Percentiles rank a stretch among this genome's conserved stretches.
phyloP scores from a whole-genome alignment of 2,113 vertebrate species.

The Poeciliopsis prolifica region DNA sequence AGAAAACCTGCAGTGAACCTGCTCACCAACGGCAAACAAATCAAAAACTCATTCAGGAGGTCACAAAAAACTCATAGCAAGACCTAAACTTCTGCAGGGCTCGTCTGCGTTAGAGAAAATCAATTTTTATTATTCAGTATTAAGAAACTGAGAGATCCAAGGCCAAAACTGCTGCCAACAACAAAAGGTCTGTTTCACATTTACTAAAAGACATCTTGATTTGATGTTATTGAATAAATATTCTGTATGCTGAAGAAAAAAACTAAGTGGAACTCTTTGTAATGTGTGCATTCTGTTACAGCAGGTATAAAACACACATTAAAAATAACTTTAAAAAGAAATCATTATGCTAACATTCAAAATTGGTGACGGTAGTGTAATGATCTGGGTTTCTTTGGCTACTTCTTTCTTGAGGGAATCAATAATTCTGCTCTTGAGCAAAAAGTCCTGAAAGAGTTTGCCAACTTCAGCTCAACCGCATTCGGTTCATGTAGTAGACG shows the following conservation, averaged over 20 bases:
- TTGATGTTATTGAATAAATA: too few species aligned
- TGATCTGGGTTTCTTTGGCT: neutral
- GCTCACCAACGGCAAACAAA: neutral
- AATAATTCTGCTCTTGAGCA: too few species aligned
- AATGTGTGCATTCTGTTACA: too few species aligned
- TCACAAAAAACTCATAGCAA: neutral
- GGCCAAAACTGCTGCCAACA: neutral
- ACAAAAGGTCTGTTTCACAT: too few species aligned
- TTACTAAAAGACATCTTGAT: too few species aligned
- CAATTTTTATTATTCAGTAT: neutral
- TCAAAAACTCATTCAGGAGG: neutral
- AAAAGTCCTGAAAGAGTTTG: too few species aligned
- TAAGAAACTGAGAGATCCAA: neutral
- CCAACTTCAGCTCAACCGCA: too few species aligned
- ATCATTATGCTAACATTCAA: neutral
- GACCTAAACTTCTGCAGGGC: neutral
- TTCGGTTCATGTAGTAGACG: too few species aligned
- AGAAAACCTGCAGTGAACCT: neutral
- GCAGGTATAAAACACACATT: too few species aligned
- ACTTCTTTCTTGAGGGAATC: neutral
- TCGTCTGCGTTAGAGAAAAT: neutral
- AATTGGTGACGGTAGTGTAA: neutral
- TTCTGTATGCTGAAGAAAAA: too few species aligned
- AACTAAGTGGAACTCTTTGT: too few species aligned
- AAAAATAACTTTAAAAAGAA: too few species aligned